Percentiles rank a stretch among this genome's conserved stretches.
Conservation (phyloP, 2,888 invertebrate species). For the Tricholauxania praeusta region DNA sequence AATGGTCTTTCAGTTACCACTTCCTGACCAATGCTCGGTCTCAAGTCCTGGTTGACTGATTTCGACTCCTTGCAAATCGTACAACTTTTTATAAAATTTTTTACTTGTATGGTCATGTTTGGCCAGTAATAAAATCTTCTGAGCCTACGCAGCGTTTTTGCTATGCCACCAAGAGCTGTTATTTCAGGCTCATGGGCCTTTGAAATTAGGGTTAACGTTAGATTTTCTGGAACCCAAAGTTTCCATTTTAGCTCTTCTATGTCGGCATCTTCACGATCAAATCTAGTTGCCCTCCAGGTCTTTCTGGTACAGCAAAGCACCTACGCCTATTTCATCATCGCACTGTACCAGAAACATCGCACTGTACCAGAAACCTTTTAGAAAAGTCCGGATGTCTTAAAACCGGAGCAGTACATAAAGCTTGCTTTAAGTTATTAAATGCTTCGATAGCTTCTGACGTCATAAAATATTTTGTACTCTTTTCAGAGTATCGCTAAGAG, state of each 20-base stretch:
- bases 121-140: no score
- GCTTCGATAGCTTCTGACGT: neutral
- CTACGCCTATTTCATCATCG: no score
- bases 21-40: neutral
- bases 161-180: no score
- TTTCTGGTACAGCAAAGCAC: no score
- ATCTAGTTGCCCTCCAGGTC: no score
- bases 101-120: no score
- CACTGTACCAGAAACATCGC: no score
- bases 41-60: no score
- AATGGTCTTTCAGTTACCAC: conserved; percentile 31
- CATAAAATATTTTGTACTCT: neutral
- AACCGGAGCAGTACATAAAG: neutral
- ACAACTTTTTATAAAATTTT: no score
- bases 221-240: conserved; percentile 34
- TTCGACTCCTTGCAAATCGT: no score
- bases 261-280: neutral
- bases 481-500: no score
- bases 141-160: conserved; percentile 32
- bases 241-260: conserved; percentile 29
- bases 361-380: no score
- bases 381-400: conserved; percentile 30
- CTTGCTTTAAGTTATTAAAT: neutral
- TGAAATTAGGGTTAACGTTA: conserved; percentile 18
- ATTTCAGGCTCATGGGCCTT: conserved; percentile 24